Evolutionary conservation across 1,140 invertebrate genomes (phyloP).

Genomic region (Ceratitis capitata): DNA sequence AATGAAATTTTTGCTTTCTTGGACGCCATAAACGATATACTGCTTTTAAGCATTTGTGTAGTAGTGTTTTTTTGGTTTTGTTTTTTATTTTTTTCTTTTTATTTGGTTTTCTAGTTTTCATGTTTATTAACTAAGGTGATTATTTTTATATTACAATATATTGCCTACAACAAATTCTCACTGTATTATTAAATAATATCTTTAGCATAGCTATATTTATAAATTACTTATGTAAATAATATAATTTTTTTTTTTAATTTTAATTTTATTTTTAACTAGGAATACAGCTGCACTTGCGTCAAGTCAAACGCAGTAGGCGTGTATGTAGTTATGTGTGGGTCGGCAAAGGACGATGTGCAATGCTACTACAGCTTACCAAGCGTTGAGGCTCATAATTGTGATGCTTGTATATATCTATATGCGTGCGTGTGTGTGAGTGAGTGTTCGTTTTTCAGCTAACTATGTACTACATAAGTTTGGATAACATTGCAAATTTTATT

Average conservation of each 20-base stretch:
- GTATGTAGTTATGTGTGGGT: too few species aligned
- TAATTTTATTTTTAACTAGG: not conserved
- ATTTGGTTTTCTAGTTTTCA: conserved; percentile 30
- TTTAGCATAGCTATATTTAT: conserved; percentile 32
- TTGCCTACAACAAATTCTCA: conserved; percentile 2
- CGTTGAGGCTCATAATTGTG: not conserved
- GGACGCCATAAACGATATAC: not conserved
- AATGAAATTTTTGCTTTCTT: not conserved
- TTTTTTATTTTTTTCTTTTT: not conserved
- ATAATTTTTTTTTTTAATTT: not conserved
- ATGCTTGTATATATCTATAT: too few species aligned
- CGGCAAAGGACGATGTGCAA: not conserved
- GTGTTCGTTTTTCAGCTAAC: not conserved
- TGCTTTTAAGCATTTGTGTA: conserved; percentile 1
- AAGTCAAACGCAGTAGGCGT: not conserved
- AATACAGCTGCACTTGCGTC: conserved; percentile 18
- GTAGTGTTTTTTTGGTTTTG: not conserved
- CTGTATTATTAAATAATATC: conserved; percentile 35
- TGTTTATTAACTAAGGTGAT: conserved; percentile 1
- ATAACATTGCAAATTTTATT: not conserved
- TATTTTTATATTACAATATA: conserved; percentile 7
- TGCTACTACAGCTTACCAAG: not conserved
- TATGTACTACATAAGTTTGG: not conserved
- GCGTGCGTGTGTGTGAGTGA: not conserved
- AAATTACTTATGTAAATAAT: conserved; percentile 18